Conservation (phyloP, 2,888 invertebrate species). For the Zhuqinia jingwanae region DNA sequence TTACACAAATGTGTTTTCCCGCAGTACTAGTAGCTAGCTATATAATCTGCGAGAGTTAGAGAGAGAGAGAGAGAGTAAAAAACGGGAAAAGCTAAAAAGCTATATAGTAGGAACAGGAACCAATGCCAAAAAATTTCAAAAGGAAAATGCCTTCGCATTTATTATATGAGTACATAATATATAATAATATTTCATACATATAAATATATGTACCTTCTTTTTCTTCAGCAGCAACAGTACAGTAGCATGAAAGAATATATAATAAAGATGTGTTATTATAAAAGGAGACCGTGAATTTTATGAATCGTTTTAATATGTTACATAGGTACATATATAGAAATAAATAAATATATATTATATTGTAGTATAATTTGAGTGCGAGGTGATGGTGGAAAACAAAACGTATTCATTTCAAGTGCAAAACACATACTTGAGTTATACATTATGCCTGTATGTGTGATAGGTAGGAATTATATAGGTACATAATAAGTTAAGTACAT, state of each 20-base stretch:
- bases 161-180: not conserved
- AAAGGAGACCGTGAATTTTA: conserved; percentile 36
- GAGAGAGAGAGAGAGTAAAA: not conserved
- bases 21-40: too few species aligned
- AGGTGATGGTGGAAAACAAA: not conserved
- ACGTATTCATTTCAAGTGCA: not conserved
- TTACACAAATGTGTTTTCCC: not conserved
- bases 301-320: conserved; percentile 21
- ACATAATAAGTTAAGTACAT: too few species aligned
- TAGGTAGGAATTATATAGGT: not conserved
- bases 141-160: not conserved
- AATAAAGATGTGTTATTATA: not conserved
- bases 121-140: conserved; percentile 32
- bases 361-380: not conserved
- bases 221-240: too few species aligned
- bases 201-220: not conserved
- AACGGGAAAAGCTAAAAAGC: conserved; percentile 4
- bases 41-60: too few species aligned
- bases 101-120: not conserved
- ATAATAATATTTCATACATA: not conserved
- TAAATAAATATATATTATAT: too few species aligned
- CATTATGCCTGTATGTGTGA: not conserved
- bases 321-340: too few species aligned
- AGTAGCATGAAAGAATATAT: not conserved
- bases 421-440: not conserved